Evolutionary conservation across 2,113 vertebrate genomes (phyloP).

Genomic region (Phylloscopus whistleri): DNA sequence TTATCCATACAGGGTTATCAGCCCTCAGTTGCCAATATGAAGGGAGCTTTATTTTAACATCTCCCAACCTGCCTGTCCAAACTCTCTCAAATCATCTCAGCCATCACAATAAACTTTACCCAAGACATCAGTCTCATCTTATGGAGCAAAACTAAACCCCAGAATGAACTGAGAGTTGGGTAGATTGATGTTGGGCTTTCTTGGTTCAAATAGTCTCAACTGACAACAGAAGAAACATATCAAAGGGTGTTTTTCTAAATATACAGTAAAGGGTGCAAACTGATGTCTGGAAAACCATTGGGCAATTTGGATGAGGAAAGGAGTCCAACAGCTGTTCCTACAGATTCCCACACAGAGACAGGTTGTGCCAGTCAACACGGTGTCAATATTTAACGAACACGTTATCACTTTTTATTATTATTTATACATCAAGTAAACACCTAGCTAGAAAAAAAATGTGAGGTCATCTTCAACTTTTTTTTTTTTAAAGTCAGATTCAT

Average conservation of each 20-base stretch:
- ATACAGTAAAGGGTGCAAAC: neutral
- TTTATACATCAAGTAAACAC: neutral
- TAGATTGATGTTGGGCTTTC: neutral
- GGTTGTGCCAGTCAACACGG: neutral
- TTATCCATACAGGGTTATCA: neutral
- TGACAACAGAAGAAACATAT: neutral
- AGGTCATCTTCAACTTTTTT: neutral
- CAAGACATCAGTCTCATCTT: neutral
- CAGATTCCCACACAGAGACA: neutral
- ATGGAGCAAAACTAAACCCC: neutral
- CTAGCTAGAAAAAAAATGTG: neutral
- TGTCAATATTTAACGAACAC: slow-evolving; percentile 29
- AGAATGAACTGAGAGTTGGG: neutral
- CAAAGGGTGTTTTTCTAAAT: neutral
- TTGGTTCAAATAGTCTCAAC: neutral
- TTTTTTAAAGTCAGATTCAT: neutral
- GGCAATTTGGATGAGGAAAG: neutral
- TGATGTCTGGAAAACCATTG: neutral
- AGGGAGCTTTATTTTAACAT: neutral
- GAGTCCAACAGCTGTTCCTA: slow-evolving; percentile 2
- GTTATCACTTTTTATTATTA: slow-evolving; percentile 20
- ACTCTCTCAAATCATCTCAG: neutral
- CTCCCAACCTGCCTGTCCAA: neutral
- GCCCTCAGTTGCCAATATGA: neutral
- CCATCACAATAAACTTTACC: neutral